Evolutionary conservation across 2,113 vertebrate genomes (phyloP).

Genomic region (Callithrix jacchus): DNA sequence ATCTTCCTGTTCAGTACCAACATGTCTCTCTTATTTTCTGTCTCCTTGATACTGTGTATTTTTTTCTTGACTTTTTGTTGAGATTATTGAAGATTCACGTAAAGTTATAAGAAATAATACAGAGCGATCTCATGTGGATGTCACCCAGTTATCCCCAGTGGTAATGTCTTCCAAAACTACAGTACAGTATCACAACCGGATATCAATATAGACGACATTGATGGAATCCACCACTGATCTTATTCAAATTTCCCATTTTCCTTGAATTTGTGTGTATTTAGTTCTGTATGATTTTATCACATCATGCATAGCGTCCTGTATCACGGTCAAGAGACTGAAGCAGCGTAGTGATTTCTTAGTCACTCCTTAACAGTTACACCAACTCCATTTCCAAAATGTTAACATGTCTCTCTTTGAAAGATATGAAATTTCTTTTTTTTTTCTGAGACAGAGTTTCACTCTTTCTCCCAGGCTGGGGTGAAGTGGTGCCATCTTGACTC

Average conservation of each 20-base stretch:
- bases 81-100: not conserved
- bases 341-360: accelerated
- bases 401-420: not conserved
- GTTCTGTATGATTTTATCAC: not conserved
- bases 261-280: not conserved
- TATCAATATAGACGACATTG: accelerated
- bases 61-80: not conserved
- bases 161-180: accelerated
- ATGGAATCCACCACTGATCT: accelerated
- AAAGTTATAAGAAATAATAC: not conserved
- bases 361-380: not conserved
- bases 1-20: not conserved
- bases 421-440: not conserved
- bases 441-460: no score
- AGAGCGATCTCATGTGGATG: not conserved
- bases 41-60: not conserved
- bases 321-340: not conserved
- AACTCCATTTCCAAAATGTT: not conserved
- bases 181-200: accelerated
- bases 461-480: no score
- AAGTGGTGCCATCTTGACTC: no score
- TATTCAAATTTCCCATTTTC: not conserved
- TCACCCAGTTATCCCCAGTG: accelerated
- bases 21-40: not conserved
- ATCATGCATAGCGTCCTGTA: accelerated